These are phyloP conservation scores for Grantiella picta DNA, from an alignment of 2,113 vertebrate genomes.

Conservation along the genomic window DNA sequence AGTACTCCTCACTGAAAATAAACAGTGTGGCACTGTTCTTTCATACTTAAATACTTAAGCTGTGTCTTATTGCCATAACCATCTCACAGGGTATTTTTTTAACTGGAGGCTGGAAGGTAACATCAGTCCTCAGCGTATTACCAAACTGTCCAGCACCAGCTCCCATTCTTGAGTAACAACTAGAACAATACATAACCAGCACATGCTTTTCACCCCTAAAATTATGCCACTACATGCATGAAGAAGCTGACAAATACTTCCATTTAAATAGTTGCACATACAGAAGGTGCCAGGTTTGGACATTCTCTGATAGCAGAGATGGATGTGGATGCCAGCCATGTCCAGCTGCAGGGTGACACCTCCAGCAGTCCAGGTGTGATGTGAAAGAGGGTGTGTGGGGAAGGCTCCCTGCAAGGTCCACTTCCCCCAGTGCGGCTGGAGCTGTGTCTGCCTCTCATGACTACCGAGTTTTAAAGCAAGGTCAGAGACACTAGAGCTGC, in stretches of 20 bases:
- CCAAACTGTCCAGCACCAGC: not conserved
- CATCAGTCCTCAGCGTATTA: not conserved
- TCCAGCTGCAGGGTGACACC: not conserved
- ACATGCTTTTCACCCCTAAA: not conserved
- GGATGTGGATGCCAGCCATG: not conserved
- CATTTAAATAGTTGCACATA: not conserved
- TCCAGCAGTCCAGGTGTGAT: not conserved
- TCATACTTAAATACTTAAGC: not conserved
- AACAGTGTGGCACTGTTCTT: slow-evolving; percentile 11
- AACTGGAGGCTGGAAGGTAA: not conserved
- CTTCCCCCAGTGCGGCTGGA: not conserved
- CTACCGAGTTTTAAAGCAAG: not conserved
- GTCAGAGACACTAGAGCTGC: not conserved
- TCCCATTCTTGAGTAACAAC: not conserved
- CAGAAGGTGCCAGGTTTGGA: not conserved
- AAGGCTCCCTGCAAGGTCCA: not conserved
- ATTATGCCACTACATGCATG: not conserved
- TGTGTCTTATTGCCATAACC: not conserved
- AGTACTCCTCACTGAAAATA: slow-evolving; percentile 3
- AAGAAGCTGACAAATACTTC: not conserved
- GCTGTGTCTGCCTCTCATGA: not conserved
- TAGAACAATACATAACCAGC: not conserved
- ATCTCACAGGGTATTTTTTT: not conserved
- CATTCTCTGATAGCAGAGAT: accelerated
- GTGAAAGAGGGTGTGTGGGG: not conserved